Evolutionary conservation across 1,140 invertebrate species (phyloP).

Genomic region (Rhagoletis pomonella): DNA sequence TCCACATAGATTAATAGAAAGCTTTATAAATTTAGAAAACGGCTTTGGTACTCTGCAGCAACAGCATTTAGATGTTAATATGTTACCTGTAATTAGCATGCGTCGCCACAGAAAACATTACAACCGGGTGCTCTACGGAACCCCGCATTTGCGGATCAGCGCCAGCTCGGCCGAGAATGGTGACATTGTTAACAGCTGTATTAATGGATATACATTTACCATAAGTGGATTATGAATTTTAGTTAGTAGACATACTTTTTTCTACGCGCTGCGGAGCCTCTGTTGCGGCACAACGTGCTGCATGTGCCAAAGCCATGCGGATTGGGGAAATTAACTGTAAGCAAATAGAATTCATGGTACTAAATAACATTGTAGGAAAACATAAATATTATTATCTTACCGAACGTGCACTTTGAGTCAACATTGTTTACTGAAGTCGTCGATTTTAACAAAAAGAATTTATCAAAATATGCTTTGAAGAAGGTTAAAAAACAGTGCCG

Average conservation of each 20-base stretch:
- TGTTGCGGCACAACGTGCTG: background rate
- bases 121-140: conserved; percentile 86
- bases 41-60: too few relatives aligned
- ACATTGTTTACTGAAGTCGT: background rate
- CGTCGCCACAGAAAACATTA: conserved; percentile 93
- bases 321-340: conserved; percentile 8
- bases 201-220: conserved; percentile 60
- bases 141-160: conserved; percentile 90
- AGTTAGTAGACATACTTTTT: conserved; percentile 54
- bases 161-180: conserved; percentile 89
- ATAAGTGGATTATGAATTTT: background rate
- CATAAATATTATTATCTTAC: background rate
- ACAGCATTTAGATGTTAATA: conserved; percentile 48
- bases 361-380: background rate
- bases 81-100: conserved; percentile 84
- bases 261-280: conserved; percentile 43
- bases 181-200: conserved; percentile 91
- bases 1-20: too few relatives aligned
- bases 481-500: background rate
- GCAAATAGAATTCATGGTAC: background rate
- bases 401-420: background rate
- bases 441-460: background rate
- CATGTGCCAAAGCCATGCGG: background rate
- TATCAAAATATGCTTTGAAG: background rate
- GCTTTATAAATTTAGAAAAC: too few relatives aligned